Conservation (phyloP, 35 echinoderm and acorn worm species). For the Apostichopus californicus region DNA sequence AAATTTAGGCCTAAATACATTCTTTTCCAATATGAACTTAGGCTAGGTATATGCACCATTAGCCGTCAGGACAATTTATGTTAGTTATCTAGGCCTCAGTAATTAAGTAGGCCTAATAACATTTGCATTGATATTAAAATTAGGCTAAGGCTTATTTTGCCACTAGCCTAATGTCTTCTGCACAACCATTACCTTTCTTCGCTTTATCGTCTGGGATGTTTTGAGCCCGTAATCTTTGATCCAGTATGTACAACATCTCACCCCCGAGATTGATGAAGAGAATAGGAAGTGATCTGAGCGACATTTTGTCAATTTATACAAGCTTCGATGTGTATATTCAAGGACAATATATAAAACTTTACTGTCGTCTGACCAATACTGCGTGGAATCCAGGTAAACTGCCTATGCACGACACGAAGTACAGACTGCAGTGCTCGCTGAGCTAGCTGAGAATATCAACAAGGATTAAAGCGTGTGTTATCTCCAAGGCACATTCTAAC, state of each 20-base stretch:
- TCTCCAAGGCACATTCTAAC: background rate
- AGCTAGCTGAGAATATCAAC: too few species aligned
- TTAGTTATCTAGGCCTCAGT: too few species aligned
- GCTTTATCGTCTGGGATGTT: constrained; percentile 94
- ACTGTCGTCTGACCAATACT: background rate
- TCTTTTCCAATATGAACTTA: too few species aligned
- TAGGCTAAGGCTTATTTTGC: too few species aligned
- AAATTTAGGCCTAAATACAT: too few species aligned
- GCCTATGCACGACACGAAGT: too few species aligned
- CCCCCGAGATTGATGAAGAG: constrained; percentile 97
- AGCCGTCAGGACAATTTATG: too few species aligned
- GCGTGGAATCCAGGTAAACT: background rate
- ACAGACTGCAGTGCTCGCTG: too few species aligned
- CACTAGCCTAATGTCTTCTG: background rate
- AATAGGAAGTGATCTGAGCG: constrained; percentile 79
- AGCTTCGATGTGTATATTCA: background rate
- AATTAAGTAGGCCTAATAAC: too few species aligned
- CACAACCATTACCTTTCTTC: constrained; percentile 67
- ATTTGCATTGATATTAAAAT: too few species aligned
- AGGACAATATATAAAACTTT: background rate
- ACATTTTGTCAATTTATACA: constrained; percentile 71
- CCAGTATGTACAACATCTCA: constrained; percentile 98
- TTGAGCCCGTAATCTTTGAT: constrained; percentile 94
- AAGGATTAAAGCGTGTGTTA: background rate
- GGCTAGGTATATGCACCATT: too few species aligned